phyloP scores from a whole-genome alignment of 2,888 invertebrate species.

The Maniola hyperantus region DNA sequence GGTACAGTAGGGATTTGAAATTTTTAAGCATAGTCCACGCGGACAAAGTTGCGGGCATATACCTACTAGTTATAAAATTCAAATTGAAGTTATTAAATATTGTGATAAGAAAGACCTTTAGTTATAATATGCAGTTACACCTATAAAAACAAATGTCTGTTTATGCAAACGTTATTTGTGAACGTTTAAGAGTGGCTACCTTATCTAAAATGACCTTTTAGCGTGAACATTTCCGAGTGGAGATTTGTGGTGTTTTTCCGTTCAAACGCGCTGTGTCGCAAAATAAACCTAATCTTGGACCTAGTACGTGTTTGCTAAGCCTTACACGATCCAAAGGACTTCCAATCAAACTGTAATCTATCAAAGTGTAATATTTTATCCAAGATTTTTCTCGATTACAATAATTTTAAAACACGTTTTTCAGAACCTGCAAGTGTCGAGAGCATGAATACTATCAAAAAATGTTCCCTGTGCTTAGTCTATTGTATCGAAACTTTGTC shows the following conservation, averaged over 20 bases:
- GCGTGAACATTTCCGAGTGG: constrained; percentile 22
- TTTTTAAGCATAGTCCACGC: too few species aligned
- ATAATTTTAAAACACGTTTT: too few species aligned
- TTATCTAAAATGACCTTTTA: constrained; percentile 31
- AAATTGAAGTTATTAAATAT: too few species aligned
- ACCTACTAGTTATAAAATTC: too few species aligned
- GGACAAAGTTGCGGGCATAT: too few species aligned
- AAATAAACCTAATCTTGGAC: constrained; percentile 15
- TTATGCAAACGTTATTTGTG: constrained; percentile 1
- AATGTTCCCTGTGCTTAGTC: too few species aligned
- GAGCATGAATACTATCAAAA: too few species aligned
- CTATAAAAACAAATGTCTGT: neutral
- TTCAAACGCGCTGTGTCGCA: constrained; percentile 23
- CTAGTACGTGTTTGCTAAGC: neutral
- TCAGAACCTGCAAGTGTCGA: too few species aligned
- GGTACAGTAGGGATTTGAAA: too few species aligned
- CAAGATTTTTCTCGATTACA: neutral
- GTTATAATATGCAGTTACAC: too few species aligned
- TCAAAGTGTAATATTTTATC: neutral
- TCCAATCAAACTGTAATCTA: neutral
- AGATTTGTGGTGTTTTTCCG: constrained; percentile 33
- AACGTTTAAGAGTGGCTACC: neutral
- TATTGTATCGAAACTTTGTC: too few species aligned
- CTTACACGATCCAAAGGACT: neutral
- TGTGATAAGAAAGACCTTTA: too few species aligned